Percentiles rank a stretch among this genome's conserved stretches.
Evolutionary conservation across 2,797 vertebrate genomes (phyloP).

Genomic region (Chromobotia macracanthus): DNA sequence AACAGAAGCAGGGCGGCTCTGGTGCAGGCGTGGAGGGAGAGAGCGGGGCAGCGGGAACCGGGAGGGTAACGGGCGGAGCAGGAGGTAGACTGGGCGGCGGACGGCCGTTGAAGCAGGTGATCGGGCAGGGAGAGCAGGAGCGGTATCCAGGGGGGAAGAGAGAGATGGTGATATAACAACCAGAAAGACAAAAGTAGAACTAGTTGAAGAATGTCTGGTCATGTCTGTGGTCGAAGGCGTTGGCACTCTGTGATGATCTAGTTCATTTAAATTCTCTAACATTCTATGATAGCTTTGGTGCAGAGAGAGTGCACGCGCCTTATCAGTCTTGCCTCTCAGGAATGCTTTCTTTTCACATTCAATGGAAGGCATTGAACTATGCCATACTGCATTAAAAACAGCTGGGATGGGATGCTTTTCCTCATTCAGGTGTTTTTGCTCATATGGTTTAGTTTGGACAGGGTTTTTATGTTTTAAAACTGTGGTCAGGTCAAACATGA

Average conservation of each 20-base stretch:
- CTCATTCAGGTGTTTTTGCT: no score
- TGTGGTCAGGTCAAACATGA: background rate
- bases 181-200: no score
- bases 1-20: no score
- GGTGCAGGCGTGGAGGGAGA: no score
- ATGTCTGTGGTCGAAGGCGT: slow-evolving; percentile 16
- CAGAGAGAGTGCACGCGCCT: slow-evolving; percentile 26
- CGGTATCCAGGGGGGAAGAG: no score
- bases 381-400: slow-evolving; percentile 33
- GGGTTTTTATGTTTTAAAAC: background rate
- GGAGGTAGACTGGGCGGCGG: no score
- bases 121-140: no score
- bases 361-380: slow-evolving; percentile 44
- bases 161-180: no score
- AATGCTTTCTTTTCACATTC: slow-evolving; percentile 46
- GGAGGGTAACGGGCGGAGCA: no score
- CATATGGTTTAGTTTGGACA: background rate
- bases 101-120: no score
- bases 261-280: slow-evolving; percentile 53
- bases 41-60: no score
- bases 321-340: slow-evolving; percentile 25
- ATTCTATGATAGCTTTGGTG: background rate
- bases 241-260: slow-evolving; percentile 51
- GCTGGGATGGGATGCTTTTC: background rate
- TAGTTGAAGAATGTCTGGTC: background rate